Base-by-base conservation (phyloP, 2,888 invertebrate genomes). In the Plagiodera versicolora region DNA sequence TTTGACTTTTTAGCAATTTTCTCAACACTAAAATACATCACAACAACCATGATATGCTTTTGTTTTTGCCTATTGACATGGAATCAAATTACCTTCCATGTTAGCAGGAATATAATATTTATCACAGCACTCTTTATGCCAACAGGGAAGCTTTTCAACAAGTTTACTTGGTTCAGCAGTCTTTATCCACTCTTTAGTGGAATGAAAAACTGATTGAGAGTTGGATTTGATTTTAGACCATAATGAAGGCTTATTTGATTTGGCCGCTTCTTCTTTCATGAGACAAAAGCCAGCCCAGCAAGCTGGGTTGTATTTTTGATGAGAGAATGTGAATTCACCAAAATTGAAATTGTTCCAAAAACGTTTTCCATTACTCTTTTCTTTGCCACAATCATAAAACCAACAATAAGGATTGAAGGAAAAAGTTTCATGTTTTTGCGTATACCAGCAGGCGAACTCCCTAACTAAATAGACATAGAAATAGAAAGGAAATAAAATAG, bases 1-100 rank as follows among this genome's bases (percentile, higher is more conserved):
- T 77, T 32, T 81, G 80, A 9, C 73, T 52, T 3, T 80, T 32
- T 10, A 32, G 2, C 10, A 10, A 10, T 32, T 32, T 9, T 9
- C 32, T 32, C 32, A 32, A 32, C 8, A 10, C 32, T 32, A 11
- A 10, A 32, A 32, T 2, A 32, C n/a, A 9, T 32, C 11, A 32
- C 10, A 32, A 24, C n/a, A n/a, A n/a, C n/a, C n/a, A n/a, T n/a
- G n/a, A n/a, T n/a, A n/a, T n/a, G n/a, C n/a, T n/a, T n/a, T n/a
- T n/a, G n/a, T n/a, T n/a, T n/a, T n/a, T n/a, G n/a, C n/a, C n/a
- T n/a, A n/a, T n/a, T 28, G 5, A 28, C 28, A 9, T 6, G 8
- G 10, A 10, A 32, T 10, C 1, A 32, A 32, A 32, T 32, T 6
- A 32, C 10, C 11, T 32, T 32, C 32, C 10, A 32, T 32, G 9